phyloP scores from a whole-genome alignment of 2,113 vertebrate genomes.

The Nothocercus julius region DNA sequence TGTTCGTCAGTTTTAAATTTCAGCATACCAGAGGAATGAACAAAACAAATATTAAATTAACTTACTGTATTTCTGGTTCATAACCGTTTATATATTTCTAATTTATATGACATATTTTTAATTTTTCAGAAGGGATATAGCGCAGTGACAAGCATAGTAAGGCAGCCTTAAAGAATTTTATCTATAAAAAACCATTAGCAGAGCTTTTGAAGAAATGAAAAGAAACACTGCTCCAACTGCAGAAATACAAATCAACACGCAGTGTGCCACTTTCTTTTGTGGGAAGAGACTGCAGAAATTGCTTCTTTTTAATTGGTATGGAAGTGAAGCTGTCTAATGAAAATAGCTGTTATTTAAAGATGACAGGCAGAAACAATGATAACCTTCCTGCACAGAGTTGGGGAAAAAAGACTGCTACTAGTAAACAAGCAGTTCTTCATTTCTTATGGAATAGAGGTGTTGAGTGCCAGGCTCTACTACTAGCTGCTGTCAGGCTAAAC shows the following conservation, averaged over 20 bases:
- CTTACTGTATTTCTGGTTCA: not conserved
- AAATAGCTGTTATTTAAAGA: not conserved
- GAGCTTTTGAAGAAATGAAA: not conserved
- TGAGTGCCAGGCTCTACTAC: not conserved
- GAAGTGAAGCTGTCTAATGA: not conserved
- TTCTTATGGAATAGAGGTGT: not conserved
- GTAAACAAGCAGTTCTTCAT: not conserved
- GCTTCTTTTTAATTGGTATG: not conserved
- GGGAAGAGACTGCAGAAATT: not conserved
- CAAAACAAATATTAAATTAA: not conserved
- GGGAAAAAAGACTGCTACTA: not conserved
- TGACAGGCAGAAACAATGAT: not conserved
- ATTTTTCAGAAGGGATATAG: not conserved
- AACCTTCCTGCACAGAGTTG: not conserved
- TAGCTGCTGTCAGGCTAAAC: not conserved
- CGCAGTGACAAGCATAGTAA: not conserved
- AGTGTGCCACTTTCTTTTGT: not conserved
- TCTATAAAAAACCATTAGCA: not conserved
- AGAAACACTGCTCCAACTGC: not conserved
- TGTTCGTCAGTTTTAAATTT: not conserved
- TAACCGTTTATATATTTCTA: not conserved
- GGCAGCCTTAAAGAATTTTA: not conserved
- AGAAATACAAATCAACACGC: not conserved
- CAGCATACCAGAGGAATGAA: not conserved
- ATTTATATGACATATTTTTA: not conserved